Evolutionary conservation across 2,113 vertebrate species (phyloP).

Genomic region (Athene noctua): DNA sequence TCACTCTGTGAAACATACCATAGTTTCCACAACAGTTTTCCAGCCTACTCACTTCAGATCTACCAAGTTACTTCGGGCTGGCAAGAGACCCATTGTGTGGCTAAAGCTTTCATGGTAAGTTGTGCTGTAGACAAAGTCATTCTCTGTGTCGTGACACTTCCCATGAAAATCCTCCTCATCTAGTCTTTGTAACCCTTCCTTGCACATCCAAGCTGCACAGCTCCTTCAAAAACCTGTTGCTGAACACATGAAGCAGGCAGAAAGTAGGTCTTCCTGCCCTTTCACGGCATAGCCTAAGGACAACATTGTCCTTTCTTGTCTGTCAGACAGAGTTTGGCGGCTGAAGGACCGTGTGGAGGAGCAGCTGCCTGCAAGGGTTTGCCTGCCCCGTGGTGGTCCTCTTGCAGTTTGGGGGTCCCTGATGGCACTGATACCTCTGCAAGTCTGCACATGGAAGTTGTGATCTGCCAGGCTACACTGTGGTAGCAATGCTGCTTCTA

Average conservation of each 20-base stretch:
- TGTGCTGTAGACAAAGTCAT: neutral
- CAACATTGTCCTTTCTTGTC: too few relatives aligned
- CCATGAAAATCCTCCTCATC: neutral
- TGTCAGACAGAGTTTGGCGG: neutral
- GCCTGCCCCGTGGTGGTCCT: neutral
- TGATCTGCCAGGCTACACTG: neutral
- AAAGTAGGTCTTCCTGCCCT: neutral
- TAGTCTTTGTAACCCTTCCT: neutral
- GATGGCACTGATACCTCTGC: neutral
- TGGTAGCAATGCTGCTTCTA: neutral
- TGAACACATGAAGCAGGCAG: fast-evolving
- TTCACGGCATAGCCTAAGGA: neutral
- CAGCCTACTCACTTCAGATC: neutral
- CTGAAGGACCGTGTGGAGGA: fast-evolving
- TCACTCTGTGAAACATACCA: neutral
- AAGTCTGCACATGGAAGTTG: neutral
- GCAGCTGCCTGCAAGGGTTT: neutral
- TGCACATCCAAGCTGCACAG: neutral
- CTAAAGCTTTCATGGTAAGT: fast-evolving
- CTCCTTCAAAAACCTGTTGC: fast-evolving
- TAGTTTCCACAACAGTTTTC: neutral
- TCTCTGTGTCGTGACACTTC: neutral
- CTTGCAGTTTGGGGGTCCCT: neutral
- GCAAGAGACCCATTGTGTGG: neutral
- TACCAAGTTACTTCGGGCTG: neutral